Conservation (phyloP, 92 coral and sea anemone genomes). For the Palythoa grandis region DNA sequence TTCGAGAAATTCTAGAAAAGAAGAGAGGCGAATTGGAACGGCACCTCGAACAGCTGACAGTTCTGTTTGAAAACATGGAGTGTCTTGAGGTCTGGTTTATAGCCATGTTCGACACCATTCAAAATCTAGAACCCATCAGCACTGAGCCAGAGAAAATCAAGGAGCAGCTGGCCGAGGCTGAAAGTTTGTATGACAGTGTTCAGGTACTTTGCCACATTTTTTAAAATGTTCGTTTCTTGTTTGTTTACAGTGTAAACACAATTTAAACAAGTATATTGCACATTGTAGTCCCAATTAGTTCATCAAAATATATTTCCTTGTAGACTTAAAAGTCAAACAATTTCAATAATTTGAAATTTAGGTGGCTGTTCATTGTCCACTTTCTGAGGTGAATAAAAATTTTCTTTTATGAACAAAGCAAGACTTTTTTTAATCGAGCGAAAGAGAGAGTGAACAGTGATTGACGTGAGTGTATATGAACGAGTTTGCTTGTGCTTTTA, state of each 20-base stretch:
- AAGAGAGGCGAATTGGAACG: slow-evolving; percentile 72
- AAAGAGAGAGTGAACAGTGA: too few species aligned
- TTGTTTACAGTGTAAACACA: too few species aligned
- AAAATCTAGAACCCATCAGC: slow-evolving; percentile 84
- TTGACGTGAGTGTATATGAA: too few species aligned
- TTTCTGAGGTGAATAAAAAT: too few species aligned
- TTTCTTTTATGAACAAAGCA: too few species aligned
- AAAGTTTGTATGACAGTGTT: slow-evolving; percentile 70
- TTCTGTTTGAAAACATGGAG: slow-evolving; percentile 72
- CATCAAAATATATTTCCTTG: too few species aligned
- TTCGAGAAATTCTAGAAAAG: slow-evolving; percentile 72
- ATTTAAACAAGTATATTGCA: not conserved
- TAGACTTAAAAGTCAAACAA: too few species aligned
- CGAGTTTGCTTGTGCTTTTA: too few species aligned
- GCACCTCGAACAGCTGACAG: slow-evolving; percentile 77
- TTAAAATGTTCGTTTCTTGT: too few species aligned
- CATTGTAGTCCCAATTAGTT: not conserved
- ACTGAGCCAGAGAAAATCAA: slow-evolving; percentile 89
- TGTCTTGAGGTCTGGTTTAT: slow-evolving; percentile 84
- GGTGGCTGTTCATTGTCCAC: too few species aligned
- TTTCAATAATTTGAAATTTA: too few species aligned
- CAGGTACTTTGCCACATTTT: slow-evolving; percentile 18
- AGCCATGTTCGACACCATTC: slow-evolving; percentile 62
- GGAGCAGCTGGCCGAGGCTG: slow-evolving; percentile 84
- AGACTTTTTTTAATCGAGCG: too few species aligned